Evolutionary conservation across 2,797 vertebrate species (phyloP).

Genomic region (Hirundo rustica): DNA sequence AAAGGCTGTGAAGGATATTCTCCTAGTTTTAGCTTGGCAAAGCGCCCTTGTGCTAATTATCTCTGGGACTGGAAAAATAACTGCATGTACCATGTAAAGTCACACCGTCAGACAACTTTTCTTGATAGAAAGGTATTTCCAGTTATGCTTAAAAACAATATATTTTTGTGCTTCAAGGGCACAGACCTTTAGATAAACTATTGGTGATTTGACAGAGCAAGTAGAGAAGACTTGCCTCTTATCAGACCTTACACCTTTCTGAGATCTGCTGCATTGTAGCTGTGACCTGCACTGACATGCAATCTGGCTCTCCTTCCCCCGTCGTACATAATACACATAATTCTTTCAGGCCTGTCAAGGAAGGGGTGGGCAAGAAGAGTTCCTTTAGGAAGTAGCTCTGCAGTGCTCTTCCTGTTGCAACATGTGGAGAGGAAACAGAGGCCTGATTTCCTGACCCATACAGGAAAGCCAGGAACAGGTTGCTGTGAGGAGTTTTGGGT

Average conservation of each 20-base stretch:
- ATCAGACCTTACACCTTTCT: slow-evolving; percentile 78
- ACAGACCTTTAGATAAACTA: slow-evolving; percentile 69
- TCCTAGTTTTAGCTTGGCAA: slow-evolving; percentile 74
- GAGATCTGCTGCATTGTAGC: slow-evolving; percentile 73
- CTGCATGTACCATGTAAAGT: slow-evolving; percentile 62
- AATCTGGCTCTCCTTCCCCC: slow-evolving; percentile 79
- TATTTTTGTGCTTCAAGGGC: slow-evolving; percentile 62
- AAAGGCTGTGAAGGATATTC: slow-evolving; percentile 61
- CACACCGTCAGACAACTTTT: slow-evolving; percentile 48
- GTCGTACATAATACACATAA: slow-evolving; percentile 75
- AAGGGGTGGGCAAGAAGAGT: slow-evolving; percentile 76
- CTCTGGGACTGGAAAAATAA: slow-evolving; percentile 75
- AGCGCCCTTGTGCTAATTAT: slow-evolving; percentile 75
- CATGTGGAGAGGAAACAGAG: slow-evolving; percentile 79
- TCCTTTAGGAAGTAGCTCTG: slow-evolving; percentile 84
- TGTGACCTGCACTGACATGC: slow-evolving; percentile 79
- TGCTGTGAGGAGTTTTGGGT: slow-evolving; percentile 71
- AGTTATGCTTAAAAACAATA: slow-evolving; percentile 69
- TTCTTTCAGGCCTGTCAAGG: slow-evolving; percentile 80
- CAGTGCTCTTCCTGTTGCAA: slow-evolving; percentile 76
- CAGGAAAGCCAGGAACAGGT: slow-evolving; percentile 82
- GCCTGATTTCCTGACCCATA: slow-evolving; percentile 75
- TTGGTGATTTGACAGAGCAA: slow-evolving; percentile 65
- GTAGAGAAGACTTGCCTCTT: slow-evolving; percentile 80
- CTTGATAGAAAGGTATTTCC: slow-evolving; percentile 67